Conservation (phyloP, 2,797 vertebrate genomes). For the Triplophysa yarkandensis region DNA sequence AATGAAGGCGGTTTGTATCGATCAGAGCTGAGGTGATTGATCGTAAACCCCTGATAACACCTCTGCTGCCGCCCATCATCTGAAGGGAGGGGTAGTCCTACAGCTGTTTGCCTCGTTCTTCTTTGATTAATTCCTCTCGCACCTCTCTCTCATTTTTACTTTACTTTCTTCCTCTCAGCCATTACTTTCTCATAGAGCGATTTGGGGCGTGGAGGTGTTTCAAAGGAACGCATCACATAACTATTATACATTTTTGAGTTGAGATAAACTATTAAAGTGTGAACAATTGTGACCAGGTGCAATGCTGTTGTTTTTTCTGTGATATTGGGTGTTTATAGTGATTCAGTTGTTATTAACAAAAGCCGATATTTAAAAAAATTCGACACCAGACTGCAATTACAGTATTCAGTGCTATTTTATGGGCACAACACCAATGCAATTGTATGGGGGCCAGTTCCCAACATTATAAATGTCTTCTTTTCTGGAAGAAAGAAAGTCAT, state of each 20-base stretch:
- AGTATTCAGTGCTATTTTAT: no score
- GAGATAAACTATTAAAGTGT: background rate
- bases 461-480: no score
- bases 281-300: background rate
- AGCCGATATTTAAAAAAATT: no score
- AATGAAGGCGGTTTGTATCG: conserved; percentile 71
- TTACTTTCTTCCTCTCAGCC: background rate
- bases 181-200: background rate
- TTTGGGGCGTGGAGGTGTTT: background rate
- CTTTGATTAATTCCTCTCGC: conserved; percentile 3
- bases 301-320: background rate
- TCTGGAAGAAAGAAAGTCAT: no score
- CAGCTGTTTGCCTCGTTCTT: conserved; percentile 36
- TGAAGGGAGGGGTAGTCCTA: conserved; percentile 34
- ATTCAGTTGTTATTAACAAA: no score
- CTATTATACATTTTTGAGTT: background rate
- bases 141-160: background rate
- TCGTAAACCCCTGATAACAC: conserved; percentile 44
- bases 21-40: conserved; percentile 60
- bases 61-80: conserved; percentile 29
- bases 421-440: no score
- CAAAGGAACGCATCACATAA: background rate
- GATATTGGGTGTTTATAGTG: no score
- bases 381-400: no score
- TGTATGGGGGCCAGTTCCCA: no score